A percentile compares a stretch with the other conserved stretches of the same genome.
Evolutionary conservation across 1,140 invertebrate species (phyloP).

Genomic region (Eupristina koningsbergeri): DNA sequence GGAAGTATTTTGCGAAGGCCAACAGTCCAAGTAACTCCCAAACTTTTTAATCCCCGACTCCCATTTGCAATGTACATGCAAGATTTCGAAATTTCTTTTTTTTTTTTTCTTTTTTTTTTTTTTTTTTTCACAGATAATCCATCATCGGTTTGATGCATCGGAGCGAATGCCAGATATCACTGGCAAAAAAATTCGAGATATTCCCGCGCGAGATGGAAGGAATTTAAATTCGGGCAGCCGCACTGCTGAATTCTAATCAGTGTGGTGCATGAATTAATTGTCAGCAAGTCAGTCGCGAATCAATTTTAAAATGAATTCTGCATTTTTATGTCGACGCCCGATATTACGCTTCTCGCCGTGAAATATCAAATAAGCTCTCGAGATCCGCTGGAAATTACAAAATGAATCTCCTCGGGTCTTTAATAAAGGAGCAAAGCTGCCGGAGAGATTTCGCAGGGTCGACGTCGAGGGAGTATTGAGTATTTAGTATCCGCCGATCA

Average conservation of each 20-base stretch:
- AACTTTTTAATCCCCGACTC: not conserved
- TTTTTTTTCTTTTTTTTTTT: no score
- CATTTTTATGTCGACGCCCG: not conserved
- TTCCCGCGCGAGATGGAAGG: not conserved
- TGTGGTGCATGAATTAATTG: not conserved
- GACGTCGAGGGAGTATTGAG: no score
- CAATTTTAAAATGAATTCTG: not conserved
- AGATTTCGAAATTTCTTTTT: not conserved
- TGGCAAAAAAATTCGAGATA: not conserved
- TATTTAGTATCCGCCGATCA: constrained; percentile 45
- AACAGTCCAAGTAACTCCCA: not conserved
- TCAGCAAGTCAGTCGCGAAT: not conserved
- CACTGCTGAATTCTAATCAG: not conserved
- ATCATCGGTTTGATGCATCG: not conserved
- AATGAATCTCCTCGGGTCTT: not conserved
- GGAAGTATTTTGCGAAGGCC: not conserved
- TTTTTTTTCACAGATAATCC: not conserved
- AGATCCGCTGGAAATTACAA: not conserved
- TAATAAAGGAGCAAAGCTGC: no score
- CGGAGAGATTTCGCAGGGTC: no score
- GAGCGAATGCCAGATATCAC: not conserved
- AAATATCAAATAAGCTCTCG: not conserved
- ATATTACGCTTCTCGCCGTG: not conserved
- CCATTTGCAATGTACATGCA: not conserved
- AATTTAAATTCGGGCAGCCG: not conserved